phyloP scores from a whole-genome alignment of 2,113 vertebrate species.

The Bambusicola thoracicus region DNA sequence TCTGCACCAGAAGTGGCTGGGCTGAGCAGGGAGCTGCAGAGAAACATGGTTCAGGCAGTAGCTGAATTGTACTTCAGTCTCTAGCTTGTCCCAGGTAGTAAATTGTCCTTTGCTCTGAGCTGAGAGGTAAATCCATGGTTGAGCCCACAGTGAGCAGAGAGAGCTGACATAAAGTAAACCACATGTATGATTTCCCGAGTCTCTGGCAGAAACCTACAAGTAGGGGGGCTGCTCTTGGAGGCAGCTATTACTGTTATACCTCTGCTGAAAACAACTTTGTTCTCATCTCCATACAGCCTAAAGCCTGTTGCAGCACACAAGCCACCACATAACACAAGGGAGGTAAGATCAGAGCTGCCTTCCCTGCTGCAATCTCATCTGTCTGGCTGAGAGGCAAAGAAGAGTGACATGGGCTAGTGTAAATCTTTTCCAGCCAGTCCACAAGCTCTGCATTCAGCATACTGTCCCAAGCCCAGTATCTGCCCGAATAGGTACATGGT shows the following conservation, averaged over 20 bases:
- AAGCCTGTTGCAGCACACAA: background rate
- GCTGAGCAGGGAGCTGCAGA: background rate
- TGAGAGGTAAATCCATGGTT: background rate
- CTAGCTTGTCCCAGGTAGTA: background rate
- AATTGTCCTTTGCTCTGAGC: background rate
- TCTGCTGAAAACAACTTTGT: background rate
- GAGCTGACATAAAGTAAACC: background rate
- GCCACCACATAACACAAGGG: accelerated
- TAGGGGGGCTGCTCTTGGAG: background rate
- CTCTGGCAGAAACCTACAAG: background rate
- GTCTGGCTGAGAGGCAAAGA: background rate
- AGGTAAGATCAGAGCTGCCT: background rate
- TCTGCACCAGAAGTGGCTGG: background rate
- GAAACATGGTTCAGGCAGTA: background rate
- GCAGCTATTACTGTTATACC: background rate
- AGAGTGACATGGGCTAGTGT: accelerated
- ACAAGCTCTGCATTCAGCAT: background rate
- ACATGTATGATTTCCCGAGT: background rate
- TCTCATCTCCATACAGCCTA: background rate
- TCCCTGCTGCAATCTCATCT: background rate
- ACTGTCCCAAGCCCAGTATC: background rate
- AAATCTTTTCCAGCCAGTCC: accelerated
- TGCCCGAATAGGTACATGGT: accelerated
- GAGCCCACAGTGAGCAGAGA: background rate
- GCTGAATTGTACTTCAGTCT: background rate